Evolutionary conservation across 23 tunicate genomes (phyloP).

Genomic region (Styela plicata): DNA sequence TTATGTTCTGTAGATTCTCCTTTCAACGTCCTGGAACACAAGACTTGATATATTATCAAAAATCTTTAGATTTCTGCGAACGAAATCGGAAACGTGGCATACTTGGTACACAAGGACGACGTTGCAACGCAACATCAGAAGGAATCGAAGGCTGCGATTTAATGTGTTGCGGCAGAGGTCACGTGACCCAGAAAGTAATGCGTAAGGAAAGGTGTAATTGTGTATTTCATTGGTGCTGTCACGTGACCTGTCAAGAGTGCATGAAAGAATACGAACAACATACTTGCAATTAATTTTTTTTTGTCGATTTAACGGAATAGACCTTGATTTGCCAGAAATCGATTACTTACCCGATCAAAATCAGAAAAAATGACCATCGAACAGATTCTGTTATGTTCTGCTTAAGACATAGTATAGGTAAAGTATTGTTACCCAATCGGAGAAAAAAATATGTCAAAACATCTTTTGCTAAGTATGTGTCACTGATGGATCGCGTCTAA

Average conservation of each 20-base stretch:
- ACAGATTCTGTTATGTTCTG: too few relatives aligned
- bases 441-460: too few relatives aligned
- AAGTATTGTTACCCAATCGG: too few relatives aligned
- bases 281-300: constrained; percentile 74
- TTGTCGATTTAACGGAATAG: too few relatives aligned
- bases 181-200: constrained; percentile 27
- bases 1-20: background rate
- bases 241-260: constrained; percentile 77
- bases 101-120: constrained; percentile 68
- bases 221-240: constrained; percentile 91
- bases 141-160: constrained; percentile 74
- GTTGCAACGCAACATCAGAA: constrained; percentile 60
- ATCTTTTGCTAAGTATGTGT: too few relatives aligned
- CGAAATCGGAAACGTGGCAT: constrained; percentile 44
- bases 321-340: too few relatives aligned
- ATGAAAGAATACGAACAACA: constrained; percentile 40
- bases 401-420: too few relatives aligned
- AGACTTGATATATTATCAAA: constrained; percentile 53
- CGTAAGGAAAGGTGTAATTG: constrained; percentile 70
- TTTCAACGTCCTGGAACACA: constrained; percentile 3
- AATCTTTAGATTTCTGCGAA: constrained; percentile 65
- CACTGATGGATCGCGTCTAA: too few relatives aligned
- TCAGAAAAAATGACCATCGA: too few relatives aligned
- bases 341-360: too few relatives aligned
- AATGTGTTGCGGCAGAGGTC: constrained; percentile 83